Conservation (phyloP, 2,888 invertebrate species). For the Suillia variegata region DNA sequence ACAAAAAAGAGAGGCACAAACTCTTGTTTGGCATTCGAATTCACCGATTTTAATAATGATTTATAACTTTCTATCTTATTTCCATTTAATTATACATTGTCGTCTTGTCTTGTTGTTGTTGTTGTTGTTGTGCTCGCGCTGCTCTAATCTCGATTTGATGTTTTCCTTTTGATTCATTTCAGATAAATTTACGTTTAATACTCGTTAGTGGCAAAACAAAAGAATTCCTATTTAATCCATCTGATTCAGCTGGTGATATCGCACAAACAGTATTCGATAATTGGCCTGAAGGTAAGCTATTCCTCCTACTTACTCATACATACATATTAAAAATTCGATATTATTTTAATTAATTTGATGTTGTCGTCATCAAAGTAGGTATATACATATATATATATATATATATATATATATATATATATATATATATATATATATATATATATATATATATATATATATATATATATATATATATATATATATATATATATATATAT, state of each 20-base stretch:
- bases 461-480: not conserved
- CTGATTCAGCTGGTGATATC: constrained; percentile 97
- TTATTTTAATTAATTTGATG: not conserved
- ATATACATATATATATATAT: not conserved
- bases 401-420: not conserved
- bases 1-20: not conserved
- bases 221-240: constrained; percentile 97
- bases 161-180: constrained; percentile 55
- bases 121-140: too few species aligned
- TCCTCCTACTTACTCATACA: not conserved
- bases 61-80: not conserved
- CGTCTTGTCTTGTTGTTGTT: too few species aligned
- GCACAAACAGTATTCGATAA: constrained; percentile 98
- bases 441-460: not conserved
- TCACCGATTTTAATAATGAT: constrained; percentile 3
- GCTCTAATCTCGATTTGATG: too few species aligned
- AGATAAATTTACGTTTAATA: constrained; percentile 98
- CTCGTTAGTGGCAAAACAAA: constrained; percentile 99
- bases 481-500: not conserved
- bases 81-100: not conserved
- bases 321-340: not conserved
- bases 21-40: not conserved
- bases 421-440: not conserved
- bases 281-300: constrained; percentile 94
- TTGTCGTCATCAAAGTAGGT: not conserved